A percentile compares a stretch with the other conserved stretches of the same genome.
phyloP scores from a whole-genome alignment of 2,888 invertebrate genomes.

The Ernsta delagoae region DNA sequence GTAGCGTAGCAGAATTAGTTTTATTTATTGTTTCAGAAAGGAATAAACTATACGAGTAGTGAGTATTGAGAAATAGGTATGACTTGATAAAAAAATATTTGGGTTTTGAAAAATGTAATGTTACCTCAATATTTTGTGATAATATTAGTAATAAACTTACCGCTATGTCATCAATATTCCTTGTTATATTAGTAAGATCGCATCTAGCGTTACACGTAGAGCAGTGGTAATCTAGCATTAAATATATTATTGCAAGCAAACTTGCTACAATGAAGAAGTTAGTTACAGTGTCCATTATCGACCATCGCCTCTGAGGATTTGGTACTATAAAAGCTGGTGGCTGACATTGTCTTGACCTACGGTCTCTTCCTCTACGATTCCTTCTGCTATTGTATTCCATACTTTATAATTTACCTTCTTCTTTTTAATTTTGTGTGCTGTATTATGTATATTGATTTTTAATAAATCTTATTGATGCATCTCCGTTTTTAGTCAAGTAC shows the following conservation, averaged over 20 bases:
- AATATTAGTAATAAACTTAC: constrained; percentile 48
- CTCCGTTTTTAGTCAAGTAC: not conserved
- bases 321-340: constrained; percentile 15
- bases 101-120: too few species aligned
- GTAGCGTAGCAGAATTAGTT: too few species aligned
- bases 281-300: constrained; percentile 50
- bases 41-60: too few species aligned
- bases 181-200: constrained; percentile 56
- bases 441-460: too few species aligned
- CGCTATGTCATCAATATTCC: constrained; percentile 62
- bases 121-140: too few species aligned
- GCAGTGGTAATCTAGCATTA: constrained; percentile 67
- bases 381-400: constrained; percentile 62
- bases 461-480: constrained; percentile 2
- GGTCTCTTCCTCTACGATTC: constrained; percentile 55
- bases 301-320: constrained; percentile 45
- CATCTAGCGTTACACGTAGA: constrained; percentile 54
- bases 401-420: constrained; percentile 26
- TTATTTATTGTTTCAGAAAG: too few species aligned
- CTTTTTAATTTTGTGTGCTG: constrained; percentile 9
- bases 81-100: too few species aligned
- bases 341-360: constrained; percentile 41
- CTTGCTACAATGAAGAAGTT: constrained; percentile 58
- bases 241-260: constrained; percentile 59
- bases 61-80: too few species aligned